A percentile compares a stretch with the other conserved stretches of the same genome.
Conservation (phyloP, 2,888 invertebrate genomes). For the Drosophila neotestacea region DNA sequence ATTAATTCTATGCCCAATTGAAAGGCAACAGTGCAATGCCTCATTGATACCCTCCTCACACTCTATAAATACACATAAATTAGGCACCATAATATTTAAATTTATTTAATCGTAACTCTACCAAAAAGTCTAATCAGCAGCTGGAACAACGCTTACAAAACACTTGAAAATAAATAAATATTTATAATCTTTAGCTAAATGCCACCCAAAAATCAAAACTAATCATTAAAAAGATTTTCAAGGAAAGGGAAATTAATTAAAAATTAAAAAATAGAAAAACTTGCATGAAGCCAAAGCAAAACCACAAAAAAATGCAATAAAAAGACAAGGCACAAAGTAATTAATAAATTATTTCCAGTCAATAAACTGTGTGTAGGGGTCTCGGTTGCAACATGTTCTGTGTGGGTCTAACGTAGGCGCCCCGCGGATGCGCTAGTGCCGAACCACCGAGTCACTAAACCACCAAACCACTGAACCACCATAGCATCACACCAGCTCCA, state of each 20-base stretch:
- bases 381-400: constrained; percentile 64
- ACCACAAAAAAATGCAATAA: constrained; percentile 44
- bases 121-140: constrained; percentile 15
- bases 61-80: constrained; percentile 17
- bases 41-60: constrained; percentile 41
- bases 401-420: constrained; percentile 51
- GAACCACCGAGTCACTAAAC: constrained; percentile 38
- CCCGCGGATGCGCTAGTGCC: constrained; percentile 74
- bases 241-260: constrained; percentile 57
- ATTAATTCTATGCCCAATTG: constrained; percentile 20
- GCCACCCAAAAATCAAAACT: constrained; percentile 64
- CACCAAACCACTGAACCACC: not conserved
- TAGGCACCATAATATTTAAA: constrained; percentile 12
- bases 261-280: constrained; percentile 33
- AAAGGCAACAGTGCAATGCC: constrained; percentile 48
- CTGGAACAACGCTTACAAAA: constrained; percentile 60
- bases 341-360: constrained; percentile 81
- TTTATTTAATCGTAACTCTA: not conserved
- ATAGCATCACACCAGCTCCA: not conserved
- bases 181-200: constrained; percentile 44
- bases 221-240: constrained; percentile 35
- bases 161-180: constrained; percentile 32
- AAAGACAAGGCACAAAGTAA: constrained; percentile 61
- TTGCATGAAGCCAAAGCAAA: constrained; percentile 21
- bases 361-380: constrained; percentile 65